Percentiles rank a stretch among this genome's conserved stretches.
phyloP scores from a whole-genome alignment of 2,113 vertebrate species.

The Eretmochelys imbricata region DNA sequence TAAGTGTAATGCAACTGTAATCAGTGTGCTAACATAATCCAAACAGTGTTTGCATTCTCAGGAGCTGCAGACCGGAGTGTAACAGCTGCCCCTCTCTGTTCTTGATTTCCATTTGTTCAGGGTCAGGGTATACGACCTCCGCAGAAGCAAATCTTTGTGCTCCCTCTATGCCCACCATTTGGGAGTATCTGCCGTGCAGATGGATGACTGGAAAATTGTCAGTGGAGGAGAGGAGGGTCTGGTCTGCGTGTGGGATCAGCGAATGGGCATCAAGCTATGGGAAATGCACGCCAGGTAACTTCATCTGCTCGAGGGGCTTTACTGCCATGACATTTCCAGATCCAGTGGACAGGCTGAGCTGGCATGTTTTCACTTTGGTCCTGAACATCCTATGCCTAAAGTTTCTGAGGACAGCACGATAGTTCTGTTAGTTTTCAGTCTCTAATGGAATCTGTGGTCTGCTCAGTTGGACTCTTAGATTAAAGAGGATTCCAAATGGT shows the following conservation, averaged over 20 bases:
- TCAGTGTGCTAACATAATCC: fast-evolving
- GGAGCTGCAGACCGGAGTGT: fast-evolving
- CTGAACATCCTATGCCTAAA: neutral
- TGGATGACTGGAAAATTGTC: constrained; percentile 95
- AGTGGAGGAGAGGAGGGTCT: constrained; percentile 93
- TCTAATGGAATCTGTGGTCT: neutral
- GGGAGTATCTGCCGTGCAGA: constrained; percentile 88
- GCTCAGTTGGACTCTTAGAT: neutral
- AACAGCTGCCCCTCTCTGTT: neutral
- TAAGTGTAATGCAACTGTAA: neutral
- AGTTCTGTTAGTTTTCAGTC: neutral
- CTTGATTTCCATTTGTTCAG: constrained; percentile 50
- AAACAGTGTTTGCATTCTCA: fast-evolving
- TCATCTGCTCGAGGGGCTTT: fast-evolving
- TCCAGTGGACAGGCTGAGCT: neutral
- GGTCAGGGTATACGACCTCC: constrained; percentile 90
- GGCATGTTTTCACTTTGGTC: neutral
- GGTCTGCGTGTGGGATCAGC: constrained; percentile 94
- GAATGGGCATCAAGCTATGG: constrained; percentile 93
- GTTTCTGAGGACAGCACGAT: neutral
- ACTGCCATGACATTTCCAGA: fast-evolving
- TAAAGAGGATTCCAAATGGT: neutral
- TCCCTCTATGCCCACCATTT: constrained; percentile 91
- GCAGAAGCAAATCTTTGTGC: constrained; percentile 71
- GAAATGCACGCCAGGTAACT: constrained; percentile 94